These are phyloP conservation scores for Palythoa grandis DNA, from an alignment of 92 coral and sea anemone species.

Conservation along the genomic window DNA sequence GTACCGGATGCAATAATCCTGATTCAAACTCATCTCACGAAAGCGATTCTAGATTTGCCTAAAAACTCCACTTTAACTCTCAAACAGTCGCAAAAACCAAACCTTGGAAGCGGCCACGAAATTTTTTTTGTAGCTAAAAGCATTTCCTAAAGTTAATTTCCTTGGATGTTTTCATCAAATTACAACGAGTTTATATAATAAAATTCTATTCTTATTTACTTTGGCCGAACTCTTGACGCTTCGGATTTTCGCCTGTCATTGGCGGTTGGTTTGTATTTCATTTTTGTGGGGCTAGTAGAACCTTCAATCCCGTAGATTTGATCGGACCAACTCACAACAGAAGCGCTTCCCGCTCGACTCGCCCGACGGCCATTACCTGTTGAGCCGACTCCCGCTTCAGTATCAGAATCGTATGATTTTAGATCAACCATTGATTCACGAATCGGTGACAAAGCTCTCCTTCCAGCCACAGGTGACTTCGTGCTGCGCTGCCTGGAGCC, in stretches of 20 bases:
- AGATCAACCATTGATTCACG: conserved; percentile 74
- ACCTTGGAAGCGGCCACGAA: background rate
- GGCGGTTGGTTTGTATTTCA: conserved; percentile 61
- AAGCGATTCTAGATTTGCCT: background rate
- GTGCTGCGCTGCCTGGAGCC: conserved; percentile 69
- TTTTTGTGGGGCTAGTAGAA: conserved; percentile 80
- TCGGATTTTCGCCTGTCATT: conserved; percentile 75
- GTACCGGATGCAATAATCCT: conserved; percentile 30
- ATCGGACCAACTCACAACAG: conserved; percentile 98
- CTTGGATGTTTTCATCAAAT: conserved; percentile 5
- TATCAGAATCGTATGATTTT: conserved; percentile 63
- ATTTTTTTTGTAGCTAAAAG: background rate
- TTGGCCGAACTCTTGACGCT: conserved; percentile 78
- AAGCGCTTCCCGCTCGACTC: conserved; percentile 83
- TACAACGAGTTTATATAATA: conserved; percentile 35
- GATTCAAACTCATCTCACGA: conserved; percentile 19
- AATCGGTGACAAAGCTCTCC: conserved; percentile 93
- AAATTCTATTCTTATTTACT: conserved; percentile 43
- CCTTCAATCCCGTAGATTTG: conserved; percentile 80
- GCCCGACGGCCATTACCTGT: conserved; percentile 72
- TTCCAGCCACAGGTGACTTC: conserved; percentile 88
- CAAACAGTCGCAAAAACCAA: background rate
- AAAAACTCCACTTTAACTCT: background rate
- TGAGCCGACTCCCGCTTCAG: conserved; percentile 72
- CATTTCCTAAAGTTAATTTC: background rate